Conservation (phyloP, 2,113 vertebrate genomes). For the Pseudopodoces humilis region DNA sequence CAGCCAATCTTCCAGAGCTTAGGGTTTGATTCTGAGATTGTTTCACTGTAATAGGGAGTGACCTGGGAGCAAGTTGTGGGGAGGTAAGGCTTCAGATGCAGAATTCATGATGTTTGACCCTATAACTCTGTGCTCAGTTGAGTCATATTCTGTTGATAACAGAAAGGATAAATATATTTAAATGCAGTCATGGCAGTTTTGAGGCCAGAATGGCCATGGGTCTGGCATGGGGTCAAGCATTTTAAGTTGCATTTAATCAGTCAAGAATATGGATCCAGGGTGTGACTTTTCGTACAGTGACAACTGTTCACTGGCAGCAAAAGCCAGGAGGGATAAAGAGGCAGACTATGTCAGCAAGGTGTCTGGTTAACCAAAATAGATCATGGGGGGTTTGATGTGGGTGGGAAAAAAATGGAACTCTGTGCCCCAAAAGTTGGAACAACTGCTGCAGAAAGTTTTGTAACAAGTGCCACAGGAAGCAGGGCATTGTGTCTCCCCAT, state of each 20-base stretch:
- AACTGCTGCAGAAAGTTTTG: constrained; percentile 25
- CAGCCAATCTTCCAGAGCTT: not conserved
- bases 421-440: not conserved
- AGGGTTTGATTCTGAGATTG: not conserved
- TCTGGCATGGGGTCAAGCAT: not conserved
- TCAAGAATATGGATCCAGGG: not conserved
- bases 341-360: not conserved
- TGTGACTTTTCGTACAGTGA: not conserved
- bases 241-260: not conserved
- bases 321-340: not conserved
- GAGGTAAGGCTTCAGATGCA: not conserved
- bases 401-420: not conserved
- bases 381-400: not conserved
- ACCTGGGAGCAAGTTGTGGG: not conserved
- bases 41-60: not conserved
- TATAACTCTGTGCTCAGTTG: not conserved
- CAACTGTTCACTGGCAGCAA: not conserved
- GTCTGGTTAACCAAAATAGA: not conserved
- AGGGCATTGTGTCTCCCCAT: not conserved
- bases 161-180: not conserved
- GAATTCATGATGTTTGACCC: not conserved
- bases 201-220: not conserved
- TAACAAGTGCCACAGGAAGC: constrained; percentile 14
- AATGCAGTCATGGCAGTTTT: not conserved
- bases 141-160: not conserved